Evolutionary conservation across 2,113 vertebrate species (phyloP), one percentile per base, ranked within the genome.

Genomic region (Catharus minimus): DNA sequence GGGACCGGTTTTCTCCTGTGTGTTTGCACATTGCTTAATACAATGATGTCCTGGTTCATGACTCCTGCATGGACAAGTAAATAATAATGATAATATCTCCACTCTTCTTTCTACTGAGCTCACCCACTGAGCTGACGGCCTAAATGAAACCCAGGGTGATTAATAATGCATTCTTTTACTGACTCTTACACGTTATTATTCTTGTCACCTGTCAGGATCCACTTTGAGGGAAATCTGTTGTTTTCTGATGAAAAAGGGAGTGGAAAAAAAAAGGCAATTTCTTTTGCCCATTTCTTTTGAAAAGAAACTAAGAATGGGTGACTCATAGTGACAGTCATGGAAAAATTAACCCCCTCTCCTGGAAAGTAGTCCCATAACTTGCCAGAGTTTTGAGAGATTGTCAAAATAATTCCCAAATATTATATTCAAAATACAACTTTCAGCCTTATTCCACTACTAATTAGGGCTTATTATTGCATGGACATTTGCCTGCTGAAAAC

Each of bases 131-230:
- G 95, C 62, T 90, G 88, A 88, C 6, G 50, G 86, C 58, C 83
- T 94, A 95, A 95, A 94, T 93, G 88, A 95, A 96, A 95, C 86
- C 90, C 77, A 52, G 64, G 13, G 55, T 94, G 95, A 96, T 95
- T 95, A 96, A 95, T 94, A 96, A 95, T 96, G 90, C 88, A 96
- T 94, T 88, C 92, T 95, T 94, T 94, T 92, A 95, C 95, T 95
- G 92, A 95, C 90, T 95, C 92, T 93, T 95, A 95, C 93, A 94
- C 5, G 69, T 96, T 96, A 95, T 96, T 96, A 96, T 95, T 96
- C 95, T 95, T 95, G 93, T 95, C 93, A 96, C 86, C 92, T 96
- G 88, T 95, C 94, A 96, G 83, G 80, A 94, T 84, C 86, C 83
- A 95, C 94, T 96, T 95, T 96, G 95, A 95, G 89, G 44, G 84